Evolutionary conservation across 2,888 invertebrate genomes (phyloP).

Genomic region (Cataglyphis albicans): DNA sequence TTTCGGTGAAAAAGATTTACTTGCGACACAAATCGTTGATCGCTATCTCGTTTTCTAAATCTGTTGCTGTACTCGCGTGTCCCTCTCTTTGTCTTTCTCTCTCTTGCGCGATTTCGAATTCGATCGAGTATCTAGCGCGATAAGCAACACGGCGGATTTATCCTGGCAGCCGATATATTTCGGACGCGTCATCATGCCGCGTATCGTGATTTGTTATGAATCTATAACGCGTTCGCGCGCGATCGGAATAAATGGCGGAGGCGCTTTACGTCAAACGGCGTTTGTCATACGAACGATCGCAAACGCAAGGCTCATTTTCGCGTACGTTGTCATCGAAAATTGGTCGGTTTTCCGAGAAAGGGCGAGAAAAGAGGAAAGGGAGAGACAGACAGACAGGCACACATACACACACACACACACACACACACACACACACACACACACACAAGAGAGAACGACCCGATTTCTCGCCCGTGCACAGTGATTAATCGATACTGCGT

Average conservation of each 20-base stretch:
- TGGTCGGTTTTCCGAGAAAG: constrained; percentile 17
- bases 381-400: background rate
- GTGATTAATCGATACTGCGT: constrained; percentile 65
- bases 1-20: background rate
- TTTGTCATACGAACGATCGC: constrained; percentile 26
- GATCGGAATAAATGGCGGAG: constrained; percentile 28
- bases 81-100: background rate
- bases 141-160: constrained; percentile 4
- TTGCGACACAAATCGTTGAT: background rate
- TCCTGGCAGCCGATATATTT: constrained; percentile 16
- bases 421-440: background rate
- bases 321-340: constrained; percentile 40
- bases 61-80: background rate
- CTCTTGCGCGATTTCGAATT: background rate
- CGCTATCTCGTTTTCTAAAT: background rate
- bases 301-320: constrained; percentile 28
- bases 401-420: background rate
- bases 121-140: constrained; percentile 10
- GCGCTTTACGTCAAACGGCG: constrained; percentile 30
- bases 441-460: background rate
- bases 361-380: background rate
- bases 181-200: background rate
- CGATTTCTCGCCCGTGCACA: constrained; percentile 26
- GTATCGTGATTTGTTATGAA: constrained; percentile 24
- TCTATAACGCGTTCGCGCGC: background rate